Conservation (phyloP, 2,888 invertebrate genomes). For the Dicycla oo region DNA sequence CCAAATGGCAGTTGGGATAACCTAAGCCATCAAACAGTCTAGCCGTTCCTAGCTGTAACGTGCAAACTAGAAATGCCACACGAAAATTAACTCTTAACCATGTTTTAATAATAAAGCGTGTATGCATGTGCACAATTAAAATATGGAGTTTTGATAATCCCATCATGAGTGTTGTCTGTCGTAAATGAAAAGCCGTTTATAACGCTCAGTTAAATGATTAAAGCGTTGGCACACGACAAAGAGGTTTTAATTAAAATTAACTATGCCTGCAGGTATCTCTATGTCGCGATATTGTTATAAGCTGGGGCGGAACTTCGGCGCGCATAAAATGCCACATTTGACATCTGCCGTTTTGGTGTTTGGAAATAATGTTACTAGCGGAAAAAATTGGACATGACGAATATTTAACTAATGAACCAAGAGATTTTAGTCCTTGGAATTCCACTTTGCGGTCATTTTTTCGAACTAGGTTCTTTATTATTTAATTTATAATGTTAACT, state of each 20-base stretch:
- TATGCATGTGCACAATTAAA: slow-evolving; percentile 7
- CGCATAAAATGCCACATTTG: slow-evolving; percentile 44
- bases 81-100: neutral
- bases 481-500: too few relatives aligned
- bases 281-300: slow-evolving; percentile 42
- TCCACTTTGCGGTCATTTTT: too few relatives aligned
- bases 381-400: neutral
- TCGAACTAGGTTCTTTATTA: neutral
- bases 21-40: neutral
- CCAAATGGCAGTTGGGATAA: neutral
- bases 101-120: slow-evolving; percentile 9
- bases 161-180: slow-evolving; percentile 20
- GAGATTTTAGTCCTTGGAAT: neutral
- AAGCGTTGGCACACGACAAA: slow-evolving; percentile 57
- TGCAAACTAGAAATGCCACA: neutral
- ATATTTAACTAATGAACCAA: neutral
- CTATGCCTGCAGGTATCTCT: slow-evolving; percentile 57
- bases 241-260: slow-evolving; percentile 62
- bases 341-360: slow-evolving; percentile 50
- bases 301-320: slow-evolving; percentile 42
- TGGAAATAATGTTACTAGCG: slow-evolving; percentile 3
- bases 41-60: neutral
- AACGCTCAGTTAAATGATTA: slow-evolving; percentile 51
- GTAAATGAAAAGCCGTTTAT: slow-evolving; percentile 52
- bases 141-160: slow-evolving; percentile 31